Evolutionary conservation across 2,888 invertebrate species (phyloP).

Genomic region (Hirtodrosophila trivittata): DNA sequence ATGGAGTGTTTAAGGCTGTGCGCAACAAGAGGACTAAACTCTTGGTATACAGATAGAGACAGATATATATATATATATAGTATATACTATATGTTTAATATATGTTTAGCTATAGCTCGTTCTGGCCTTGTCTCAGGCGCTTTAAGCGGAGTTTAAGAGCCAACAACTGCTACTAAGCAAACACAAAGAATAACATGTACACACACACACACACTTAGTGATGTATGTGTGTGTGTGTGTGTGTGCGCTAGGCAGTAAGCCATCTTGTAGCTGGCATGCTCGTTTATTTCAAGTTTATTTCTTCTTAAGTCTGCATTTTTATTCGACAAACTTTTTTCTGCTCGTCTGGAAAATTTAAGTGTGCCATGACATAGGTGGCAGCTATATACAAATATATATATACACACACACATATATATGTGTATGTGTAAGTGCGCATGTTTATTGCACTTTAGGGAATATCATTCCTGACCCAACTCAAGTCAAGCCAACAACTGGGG

Average conservation of each 20-base stretch:
- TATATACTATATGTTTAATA: constrained; percentile 10
- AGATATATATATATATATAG: constrained; percentile 31
- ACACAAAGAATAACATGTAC: constrained; percentile 26
- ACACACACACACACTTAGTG: constrained; percentile 24
- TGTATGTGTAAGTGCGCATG: constrained; percentile 61
- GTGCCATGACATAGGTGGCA: constrained; percentile 58
- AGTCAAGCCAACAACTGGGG: constrained; percentile 40
- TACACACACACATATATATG: constrained; percentile 17
- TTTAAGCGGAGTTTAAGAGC: constrained; percentile 43
- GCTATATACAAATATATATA: neutral
- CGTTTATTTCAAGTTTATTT: constrained; percentile 66
- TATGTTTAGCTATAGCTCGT: constrained; percentile 9
- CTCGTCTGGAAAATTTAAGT: constrained; percentile 56
- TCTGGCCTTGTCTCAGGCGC: constrained; percentile 24
- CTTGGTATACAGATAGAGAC: constrained; percentile 4
- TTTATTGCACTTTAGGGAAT: constrained; percentile 79
- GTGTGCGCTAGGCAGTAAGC: constrained; percentile 49
- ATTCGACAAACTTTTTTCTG: constrained; percentile 43
- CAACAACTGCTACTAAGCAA: constrained; percentile 49
- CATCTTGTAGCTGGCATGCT: constrained; percentile 50
- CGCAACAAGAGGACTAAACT: constrained; percentile 50
- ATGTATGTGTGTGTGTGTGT: constrained; percentile 3
- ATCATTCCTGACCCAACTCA: constrained; percentile 46
- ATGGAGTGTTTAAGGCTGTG: constrained; percentile 66
- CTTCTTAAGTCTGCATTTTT: constrained; percentile 57